phyloP scores from a whole-genome alignment of 2,797 vertebrate genomes.

The Sciurus carolinensis region DNA sequence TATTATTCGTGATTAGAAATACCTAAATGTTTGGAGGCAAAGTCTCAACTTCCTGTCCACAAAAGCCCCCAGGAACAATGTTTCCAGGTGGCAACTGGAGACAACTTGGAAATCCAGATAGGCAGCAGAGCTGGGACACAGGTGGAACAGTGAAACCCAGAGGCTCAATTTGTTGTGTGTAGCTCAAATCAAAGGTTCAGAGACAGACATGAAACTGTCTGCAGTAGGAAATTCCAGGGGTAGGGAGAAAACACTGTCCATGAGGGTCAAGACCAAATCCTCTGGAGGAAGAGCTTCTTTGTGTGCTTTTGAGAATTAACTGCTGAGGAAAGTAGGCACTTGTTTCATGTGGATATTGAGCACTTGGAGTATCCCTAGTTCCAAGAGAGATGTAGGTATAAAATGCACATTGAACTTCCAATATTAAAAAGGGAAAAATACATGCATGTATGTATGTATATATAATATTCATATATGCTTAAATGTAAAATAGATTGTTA shows the following conservation, averaged over 20 bases:
- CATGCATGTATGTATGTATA: neutral
- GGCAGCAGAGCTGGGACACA: neutral
- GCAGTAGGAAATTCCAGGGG: neutral
- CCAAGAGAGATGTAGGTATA: neutral
- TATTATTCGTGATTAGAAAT: neutral
- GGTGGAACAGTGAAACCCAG: neutral
- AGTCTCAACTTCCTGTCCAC: neutral
- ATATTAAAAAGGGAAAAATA: neutral
- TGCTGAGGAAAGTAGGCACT: rapidly evolving
- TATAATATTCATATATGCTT: too few species aligned
- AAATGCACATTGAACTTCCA: neutral
- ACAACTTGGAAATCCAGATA: neutral
- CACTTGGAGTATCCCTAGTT: too few species aligned
- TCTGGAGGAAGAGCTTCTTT: neutral
- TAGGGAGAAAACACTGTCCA: neutral
- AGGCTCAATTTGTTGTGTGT: neutral
- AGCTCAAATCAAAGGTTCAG: neutral
- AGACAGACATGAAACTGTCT: neutral
- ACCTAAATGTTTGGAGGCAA: neutral
- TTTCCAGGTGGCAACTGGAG: neutral
- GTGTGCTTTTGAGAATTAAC: neutral
- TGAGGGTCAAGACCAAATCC: neutral
- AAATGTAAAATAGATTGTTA: neutral
- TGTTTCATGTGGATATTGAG: rapidly evolving
- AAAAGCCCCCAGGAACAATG: rapidly evolving